Percentiles rank a stretch among this genome's conserved stretches.
Evolutionary conservation across 2,113 vertebrate species (phyloP).

Genomic region (Calonectris borealis): DNA sequence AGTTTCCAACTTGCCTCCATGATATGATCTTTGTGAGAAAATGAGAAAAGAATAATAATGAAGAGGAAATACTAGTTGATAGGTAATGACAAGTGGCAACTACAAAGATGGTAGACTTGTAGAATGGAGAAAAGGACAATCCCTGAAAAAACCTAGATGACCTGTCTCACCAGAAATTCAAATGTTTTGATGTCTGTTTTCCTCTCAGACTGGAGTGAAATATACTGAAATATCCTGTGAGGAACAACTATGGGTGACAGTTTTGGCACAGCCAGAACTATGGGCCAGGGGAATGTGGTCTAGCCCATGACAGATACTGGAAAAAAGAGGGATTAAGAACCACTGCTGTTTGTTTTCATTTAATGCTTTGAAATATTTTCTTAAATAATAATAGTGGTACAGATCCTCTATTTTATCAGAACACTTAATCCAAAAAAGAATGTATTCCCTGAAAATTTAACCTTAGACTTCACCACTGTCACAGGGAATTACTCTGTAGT

Average conservation of each 20-base stretch:
- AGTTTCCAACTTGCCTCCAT: neutral
- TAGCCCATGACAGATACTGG: neutral
- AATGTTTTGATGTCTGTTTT: neutral
- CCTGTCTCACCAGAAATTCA: neutral
- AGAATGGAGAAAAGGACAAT: neutral
- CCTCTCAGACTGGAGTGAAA: neutral
- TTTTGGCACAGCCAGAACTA: neutral
- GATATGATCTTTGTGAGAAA: neutral
- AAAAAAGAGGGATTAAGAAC: neutral
- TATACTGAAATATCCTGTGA: neutral
- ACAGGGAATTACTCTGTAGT: neutral
- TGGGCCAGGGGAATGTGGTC: neutral
- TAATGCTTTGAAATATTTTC: neutral
- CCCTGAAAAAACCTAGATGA: neutral
- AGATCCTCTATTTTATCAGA: neutral
- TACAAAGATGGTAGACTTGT: neutral
- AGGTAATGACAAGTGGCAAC: neutral
- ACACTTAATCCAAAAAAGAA: neutral
- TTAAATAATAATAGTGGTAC: neutral
- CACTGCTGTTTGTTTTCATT: neutral
- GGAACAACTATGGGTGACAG: neutral
- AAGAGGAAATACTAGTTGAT: neutral
- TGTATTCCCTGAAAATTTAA: neutral
- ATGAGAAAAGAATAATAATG: neutral
- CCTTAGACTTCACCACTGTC: neutral